phyloP scores from a whole-genome alignment of 2,797 vertebrate species.

The Dicrostonyx torquatus region DNA sequence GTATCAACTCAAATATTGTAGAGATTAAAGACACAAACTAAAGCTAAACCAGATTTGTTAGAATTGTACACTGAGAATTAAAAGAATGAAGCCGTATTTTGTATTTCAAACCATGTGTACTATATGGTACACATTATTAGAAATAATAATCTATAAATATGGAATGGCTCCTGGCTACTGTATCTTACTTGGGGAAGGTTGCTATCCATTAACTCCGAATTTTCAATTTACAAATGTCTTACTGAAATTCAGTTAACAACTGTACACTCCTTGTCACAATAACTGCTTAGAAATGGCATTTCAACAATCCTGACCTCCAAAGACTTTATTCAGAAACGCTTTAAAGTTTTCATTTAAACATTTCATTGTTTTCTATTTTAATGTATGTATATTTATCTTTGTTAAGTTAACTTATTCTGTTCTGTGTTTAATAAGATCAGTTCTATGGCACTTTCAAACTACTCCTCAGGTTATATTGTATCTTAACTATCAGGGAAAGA shows the following conservation, averaged over 20 bases:
- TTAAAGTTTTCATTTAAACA: not conserved
- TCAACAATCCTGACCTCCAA: not conserved
- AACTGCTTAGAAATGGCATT: not conserved
- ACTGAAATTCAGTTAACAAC: slow-evolving; percentile 34
- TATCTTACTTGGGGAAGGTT: not conserved
- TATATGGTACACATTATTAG: not conserved
- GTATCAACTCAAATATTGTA: not conserved
- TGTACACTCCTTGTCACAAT: not conserved
- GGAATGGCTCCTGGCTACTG: slow-evolving; percentile 37
- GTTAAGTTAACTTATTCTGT: not conserved
- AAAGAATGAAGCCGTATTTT: slow-evolving; percentile 42
- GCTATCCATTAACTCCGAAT: slow-evolving; percentile 20
- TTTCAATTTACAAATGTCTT: slow-evolving; percentile 50
- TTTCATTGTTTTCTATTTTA: not conserved
- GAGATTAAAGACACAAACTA: not conserved
- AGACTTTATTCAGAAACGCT: not conserved
- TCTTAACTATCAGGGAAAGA: not conserved
- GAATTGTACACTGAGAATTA: slow-evolving; percentile 13
- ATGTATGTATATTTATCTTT: not conserved
- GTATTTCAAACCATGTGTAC: slow-evolving; percentile 4
- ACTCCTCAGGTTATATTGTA: slow-evolving; percentile 8
- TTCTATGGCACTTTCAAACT: not conserved
- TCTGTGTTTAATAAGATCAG: slow-evolving; percentile 32
- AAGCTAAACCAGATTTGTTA: not conserved
- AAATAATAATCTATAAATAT: slow-evolving; percentile 30